Base-by-base conservation (phyloP, 2,888 invertebrate species). In the Allygus modestus region DNA sequence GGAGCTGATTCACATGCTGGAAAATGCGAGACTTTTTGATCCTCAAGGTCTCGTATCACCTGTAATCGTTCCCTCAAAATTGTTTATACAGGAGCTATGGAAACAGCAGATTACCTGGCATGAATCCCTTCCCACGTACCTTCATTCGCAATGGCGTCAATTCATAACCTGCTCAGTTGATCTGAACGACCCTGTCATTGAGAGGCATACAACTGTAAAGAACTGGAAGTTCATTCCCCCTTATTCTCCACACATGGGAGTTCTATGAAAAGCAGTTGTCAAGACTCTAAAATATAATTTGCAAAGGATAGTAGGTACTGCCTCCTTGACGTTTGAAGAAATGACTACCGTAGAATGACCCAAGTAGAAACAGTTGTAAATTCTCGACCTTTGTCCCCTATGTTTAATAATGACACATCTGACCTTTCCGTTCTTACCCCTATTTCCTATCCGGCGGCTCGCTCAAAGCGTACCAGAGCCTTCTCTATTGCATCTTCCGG, bases 331-430 rank as follows among this genome's bases (percentile, higher is more conserved):
- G 0, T 84, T 46, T 43, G 83, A 81, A 15, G 86, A 88, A 73
- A 86, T 84, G 12, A n/a, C 84, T 5, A 88, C 87, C 7, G 26
- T 87, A 1, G 5, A 4, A 33, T 86, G 0, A 75, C 75, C 1
- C 86, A 87, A 71, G 88, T 88, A 73, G 88, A 88, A 54, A 88
- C 86, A 0, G 86, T 87, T 31, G 71, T 88, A 0, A 89, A 88
- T 71, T 87, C 88, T 1, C 20, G 88, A 0, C 88, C 89, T 0
- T 26, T 89, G 0, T 85, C 85, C 11, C 84, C 85, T 20, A 61
- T 87, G 2, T 87, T 87, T 0, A 43, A 77, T 9, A n/a, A 7
- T 33, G 88, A 88, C 79, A 83, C 86, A 0, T 81, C 85, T 61
- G 87, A 88, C 23, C 41, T 85, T 11, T 83, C 84, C 9, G 85